phyloP scores from a whole-genome alignment of 2,888 invertebrate species.

The Torymus aiolomorphi region DNA sequence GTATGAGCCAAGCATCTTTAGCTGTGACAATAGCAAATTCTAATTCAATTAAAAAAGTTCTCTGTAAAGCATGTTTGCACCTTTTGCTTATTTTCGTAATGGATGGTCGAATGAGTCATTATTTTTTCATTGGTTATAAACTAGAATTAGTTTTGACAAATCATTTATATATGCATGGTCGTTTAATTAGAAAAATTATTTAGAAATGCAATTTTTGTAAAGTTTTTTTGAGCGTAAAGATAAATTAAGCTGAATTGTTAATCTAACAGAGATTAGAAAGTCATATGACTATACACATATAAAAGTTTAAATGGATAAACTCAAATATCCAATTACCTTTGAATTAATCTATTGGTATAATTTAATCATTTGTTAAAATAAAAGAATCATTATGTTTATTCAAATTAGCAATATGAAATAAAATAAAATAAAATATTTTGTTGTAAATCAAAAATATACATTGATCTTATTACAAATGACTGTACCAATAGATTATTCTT shows the following conservation, averaged over 20 bases:
- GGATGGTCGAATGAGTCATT: slow-evolving; percentile 17
- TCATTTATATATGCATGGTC: slow-evolving; percentile 2
- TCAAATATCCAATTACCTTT: slow-evolving; percentile 22
- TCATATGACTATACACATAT: neutral
- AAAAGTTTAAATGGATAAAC: slow-evolving; percentile 11
- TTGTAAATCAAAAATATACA: neutral
- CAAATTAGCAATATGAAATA: no score
- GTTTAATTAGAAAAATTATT: neutral
- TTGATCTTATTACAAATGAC: neutral
- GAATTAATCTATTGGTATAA: slow-evolving; percentile 39
- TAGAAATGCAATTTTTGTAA: neutral
- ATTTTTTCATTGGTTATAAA: neutral
- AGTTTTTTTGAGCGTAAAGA: neutral
- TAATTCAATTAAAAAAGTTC: neutral
- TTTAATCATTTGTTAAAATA: slow-evolving; percentile 3
- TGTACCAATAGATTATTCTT: slow-evolving; percentile 40
- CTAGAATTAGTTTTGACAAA: slow-evolving; percentile 29
- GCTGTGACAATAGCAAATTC: neutral
- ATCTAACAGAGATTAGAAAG: no score
- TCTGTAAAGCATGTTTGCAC: slow-evolving; percentile 22
- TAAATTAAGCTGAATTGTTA: neutral
- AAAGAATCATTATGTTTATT: no score
- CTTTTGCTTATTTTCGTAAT: slow-evolving; percentile 8
- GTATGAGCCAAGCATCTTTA: neutral
- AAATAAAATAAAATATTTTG: neutral